Evolutionary conservation across 2,888 invertebrate species (phyloP), one percentile per base, ranked within the genome.

Genomic region (Andrena dorsata): DNA sequence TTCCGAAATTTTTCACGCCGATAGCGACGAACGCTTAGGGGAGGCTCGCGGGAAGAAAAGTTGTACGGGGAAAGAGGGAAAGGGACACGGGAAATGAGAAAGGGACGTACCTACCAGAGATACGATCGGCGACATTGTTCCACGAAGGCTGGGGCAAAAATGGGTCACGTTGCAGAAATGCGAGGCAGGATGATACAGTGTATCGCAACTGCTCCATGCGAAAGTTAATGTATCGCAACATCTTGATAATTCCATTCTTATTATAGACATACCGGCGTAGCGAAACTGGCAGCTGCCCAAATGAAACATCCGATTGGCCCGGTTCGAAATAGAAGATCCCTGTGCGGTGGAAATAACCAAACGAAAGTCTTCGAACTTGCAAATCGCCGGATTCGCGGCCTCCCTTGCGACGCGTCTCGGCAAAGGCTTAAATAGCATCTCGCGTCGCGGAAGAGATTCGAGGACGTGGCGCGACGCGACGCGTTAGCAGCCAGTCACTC

Each of bases 201-300:
- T 26, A n/a, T 13, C 35, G 20, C 49, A 32, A 49, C 63, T 10
- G 58, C 10, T 20, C 49, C 32, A 10, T 35, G 23, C 2, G 47
- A 28, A 47, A 73, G 66, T 66, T 80, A 80, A 80, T 80, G 80
- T 80, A 80, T 73, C 72, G 80, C 47, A 72, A 80, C 80, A 80
- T 80, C 80, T 80, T 80, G 80, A 80, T 80, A 80, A 80, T 80
- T 30, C 80, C 26, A 80, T 80, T 80, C 80, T 80, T 80, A 80
- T 80, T 80, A 80, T 80, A 80, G 80, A 80, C 80, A 80, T 80
- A 80, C 28, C 32, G 53, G 66, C 66, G 66, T 80, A 80, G 66
- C 20, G 35, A 49, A 68, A 56, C 66, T 80, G 80, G 80, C 80
- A 56, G 3, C 41, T 30, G 47, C 13, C 80, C 80, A 80, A 72